Percentiles rank a stretch among this genome's conserved stretches.
These are phyloP conservation scores for Aldabrachelys gigantea DNA, from an alignment of 2,113 vertebrate species.

Conservation along the genomic window DNA sequence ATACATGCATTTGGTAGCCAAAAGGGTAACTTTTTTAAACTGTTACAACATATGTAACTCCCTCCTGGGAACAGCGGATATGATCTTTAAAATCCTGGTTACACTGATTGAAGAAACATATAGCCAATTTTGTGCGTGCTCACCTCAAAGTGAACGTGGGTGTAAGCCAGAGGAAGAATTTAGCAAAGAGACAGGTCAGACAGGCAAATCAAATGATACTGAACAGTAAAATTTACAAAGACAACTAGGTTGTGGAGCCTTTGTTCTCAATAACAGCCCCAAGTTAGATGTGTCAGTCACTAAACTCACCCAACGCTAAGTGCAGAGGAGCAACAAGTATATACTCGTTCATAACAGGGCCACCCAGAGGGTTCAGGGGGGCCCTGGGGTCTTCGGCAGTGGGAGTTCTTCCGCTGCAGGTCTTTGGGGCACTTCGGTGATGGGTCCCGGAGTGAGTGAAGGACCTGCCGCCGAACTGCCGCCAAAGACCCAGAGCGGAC, in stretches of 20 bases:
- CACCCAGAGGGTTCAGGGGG: no score
- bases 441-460: no score
- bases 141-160: not conserved
- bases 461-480: no score
- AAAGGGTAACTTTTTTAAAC: not conserved
- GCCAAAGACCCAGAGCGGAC: no score
- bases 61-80: not conserved
- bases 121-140: not conserved
- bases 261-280: not conserved
- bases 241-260: not conserved
- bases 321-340: no score
- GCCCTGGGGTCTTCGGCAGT: no score
- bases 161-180: not conserved
- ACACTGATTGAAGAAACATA: not conserved
- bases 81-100: not conserved
- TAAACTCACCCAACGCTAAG: no score
- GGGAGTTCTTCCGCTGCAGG: no score
- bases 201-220: not conserved
- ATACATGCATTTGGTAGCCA: not conserved
- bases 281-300: not conserved
- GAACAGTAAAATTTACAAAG: not conserved
- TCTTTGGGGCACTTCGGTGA: no score
- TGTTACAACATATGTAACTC: not conserved
- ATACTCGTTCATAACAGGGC: no score
- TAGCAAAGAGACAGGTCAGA: not conserved